Evolutionary conservation across 2,113 vertebrate genomes (phyloP).

Genomic region (Halcyon senegalensis): DNA sequence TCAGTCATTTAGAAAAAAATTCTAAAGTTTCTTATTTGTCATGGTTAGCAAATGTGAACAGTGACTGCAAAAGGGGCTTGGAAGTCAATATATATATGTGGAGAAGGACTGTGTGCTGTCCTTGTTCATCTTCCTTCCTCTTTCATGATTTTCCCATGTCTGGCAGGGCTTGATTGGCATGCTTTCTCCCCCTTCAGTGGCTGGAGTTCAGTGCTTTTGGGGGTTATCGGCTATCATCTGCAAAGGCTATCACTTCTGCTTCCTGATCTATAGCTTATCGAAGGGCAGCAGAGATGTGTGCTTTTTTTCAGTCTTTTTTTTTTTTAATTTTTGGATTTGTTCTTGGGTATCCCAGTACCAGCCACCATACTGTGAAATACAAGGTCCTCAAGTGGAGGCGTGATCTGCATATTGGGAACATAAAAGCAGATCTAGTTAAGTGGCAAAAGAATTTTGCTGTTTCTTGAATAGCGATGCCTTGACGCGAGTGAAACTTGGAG

Average conservation of each 20-base stretch:
- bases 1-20: background rate
- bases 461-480: background rate
- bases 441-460: background rate
- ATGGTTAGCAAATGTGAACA: background rate
- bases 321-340: background rate
- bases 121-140: constrained; percentile 12
- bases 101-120: background rate
- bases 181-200: background rate
- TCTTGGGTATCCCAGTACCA: background rate
- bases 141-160: background rate
- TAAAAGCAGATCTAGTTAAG: background rate
- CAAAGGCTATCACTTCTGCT: background rate
- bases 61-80: background rate
- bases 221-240: background rate
- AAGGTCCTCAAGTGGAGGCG: background rate
- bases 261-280: constrained; percentile 11
- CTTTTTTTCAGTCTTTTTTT: background rate
- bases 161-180: background rate
- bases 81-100: background rate
- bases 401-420: background rate
- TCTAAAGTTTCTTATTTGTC: background rate
- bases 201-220: background rate
- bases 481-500: background rate
- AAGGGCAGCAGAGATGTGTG: background rate
- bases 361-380: background rate